Evolutionary conservation across 1,140 invertebrate genomes (phyloP), one percentile per base, ranked within the genome.

Genomic region (Himalopsyche phryganea): DNA sequence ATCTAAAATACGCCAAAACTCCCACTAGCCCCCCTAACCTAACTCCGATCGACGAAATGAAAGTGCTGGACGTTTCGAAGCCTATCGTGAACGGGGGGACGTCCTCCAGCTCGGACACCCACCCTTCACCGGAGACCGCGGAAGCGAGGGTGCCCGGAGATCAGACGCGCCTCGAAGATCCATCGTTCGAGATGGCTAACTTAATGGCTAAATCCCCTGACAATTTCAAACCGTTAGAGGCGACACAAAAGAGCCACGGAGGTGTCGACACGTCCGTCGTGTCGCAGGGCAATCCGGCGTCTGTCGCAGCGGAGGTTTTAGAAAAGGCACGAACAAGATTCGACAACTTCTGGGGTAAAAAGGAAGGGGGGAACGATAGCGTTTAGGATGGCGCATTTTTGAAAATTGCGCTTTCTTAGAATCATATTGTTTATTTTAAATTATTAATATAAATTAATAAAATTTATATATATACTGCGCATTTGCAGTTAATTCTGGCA

Each of bases 311-410:
- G 15, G 89, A 92, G 65, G 87, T 90, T 18, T 76, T 92, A 18
- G 89, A 93, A 68, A 85, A 87, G 66, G 90, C 91, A 59, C 84
- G 87, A 54, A 89, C 85, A 70, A 84, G 90, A 55, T 91, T 91
- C 66, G 89, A 93, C 75, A 86, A 91, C 66, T 93, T 93, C 73
- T 94, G 91, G 91, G 87, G 87, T 44, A 78, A 77, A 52, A 78
- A 77, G 47, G 76, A 78, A 50, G 53, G 50, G 14, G 51, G 54
- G 70, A 78, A 66, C 52, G 76, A 77, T 59, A 72, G 70, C 52
- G 76, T 78, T 65, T 78, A 77, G 56, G 42, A 35, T 9, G 13
- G 38, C 20, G 23, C 32, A 33, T 48, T 56, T 63, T 58, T 63
- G 50, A 50, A 46, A 20, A 56, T 63, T 59, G 56, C 46, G 42